Evolutionary conservation across 2,888 invertebrate genomes (phyloP).

Genomic region (Sicus ferrugineus): DNA sequence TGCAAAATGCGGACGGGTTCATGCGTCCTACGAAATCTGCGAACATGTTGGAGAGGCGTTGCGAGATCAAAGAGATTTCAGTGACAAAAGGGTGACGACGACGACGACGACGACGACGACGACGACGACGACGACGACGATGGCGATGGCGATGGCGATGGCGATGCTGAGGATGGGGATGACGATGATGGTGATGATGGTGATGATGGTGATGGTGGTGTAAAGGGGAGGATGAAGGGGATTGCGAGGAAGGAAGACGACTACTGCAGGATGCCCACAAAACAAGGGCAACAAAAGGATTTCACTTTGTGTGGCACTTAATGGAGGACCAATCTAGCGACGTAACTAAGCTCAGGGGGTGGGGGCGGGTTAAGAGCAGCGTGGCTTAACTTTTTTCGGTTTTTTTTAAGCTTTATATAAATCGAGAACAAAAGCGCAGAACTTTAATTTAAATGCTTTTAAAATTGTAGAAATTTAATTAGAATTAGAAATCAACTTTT

Average conservation of each 20-base stretch:
- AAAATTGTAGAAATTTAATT: too few species aligned
- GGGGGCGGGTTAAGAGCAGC: neutral
- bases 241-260: too few species aligned
- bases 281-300: neutral
- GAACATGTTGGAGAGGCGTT: constrained; percentile 23
- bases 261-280: too few species aligned
- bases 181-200: too few species aligned
- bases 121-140: neutral
- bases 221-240: too few species aligned
- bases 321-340: neutral
- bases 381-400: too few species aligned
- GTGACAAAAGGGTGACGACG: constrained; percentile 25
- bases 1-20: constrained; percentile 30
- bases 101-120: neutral
- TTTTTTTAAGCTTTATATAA: too few species aligned
- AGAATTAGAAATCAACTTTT: neutral
- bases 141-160: neutral
- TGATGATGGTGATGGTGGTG: too few species aligned
- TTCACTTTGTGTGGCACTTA: constrained; percentile 1
- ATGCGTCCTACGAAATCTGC: constrained; percentile 23
- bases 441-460: too few species aligned
- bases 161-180: too few species aligned
- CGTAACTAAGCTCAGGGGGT: neutral
- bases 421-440: too few species aligned
- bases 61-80: constrained; percentile 27